These are phyloP conservation scores for Thymallus thymallus DNA, from an alignment of 2,113 vertebrate genomes.

Conservation along the genomic window DNA sequence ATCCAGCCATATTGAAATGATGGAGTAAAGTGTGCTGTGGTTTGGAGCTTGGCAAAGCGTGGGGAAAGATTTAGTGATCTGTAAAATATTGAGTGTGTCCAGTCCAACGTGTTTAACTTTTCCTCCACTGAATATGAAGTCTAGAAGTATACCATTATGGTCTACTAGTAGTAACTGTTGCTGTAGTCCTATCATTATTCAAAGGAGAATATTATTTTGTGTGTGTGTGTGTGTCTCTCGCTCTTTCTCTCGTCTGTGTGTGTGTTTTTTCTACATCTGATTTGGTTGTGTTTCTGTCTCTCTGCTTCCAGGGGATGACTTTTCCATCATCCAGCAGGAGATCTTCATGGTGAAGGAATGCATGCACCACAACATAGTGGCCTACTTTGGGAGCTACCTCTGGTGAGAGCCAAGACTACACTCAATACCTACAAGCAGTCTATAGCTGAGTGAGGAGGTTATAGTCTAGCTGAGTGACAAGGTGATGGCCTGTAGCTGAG, in stretches of 20 bases:
- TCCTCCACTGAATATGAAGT: not conserved
- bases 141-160: not conserved
- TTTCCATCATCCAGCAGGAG: constrained; percentile 98
- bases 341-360: constrained; percentile 99
- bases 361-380: constrained; percentile 96
- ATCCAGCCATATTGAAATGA: constrained; percentile 1
- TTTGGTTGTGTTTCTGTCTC: not conserved
- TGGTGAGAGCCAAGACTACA: constrained; percentile 76
- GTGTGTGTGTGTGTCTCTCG: constrained; percentile 31
- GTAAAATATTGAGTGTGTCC: not conserved
- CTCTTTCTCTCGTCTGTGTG: constrained; percentile 12
- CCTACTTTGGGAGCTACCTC: constrained; percentile 99
- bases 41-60: constrained; percentile 24
- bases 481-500: too few relatives aligned
- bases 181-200: not conserved
- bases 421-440: too few relatives aligned
- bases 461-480: too few relatives aligned
- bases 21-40: constrained; percentile 11
- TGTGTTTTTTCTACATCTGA: not conserved
- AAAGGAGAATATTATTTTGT: not conserved
- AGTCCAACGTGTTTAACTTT: not conserved
- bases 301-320: constrained; percentile 92
- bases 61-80: constrained; percentile 29
- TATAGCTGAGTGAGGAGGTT: too few relatives aligned
- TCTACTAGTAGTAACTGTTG: not conserved